Conservation (phyloP, 2,113 vertebrate genomes). For the Pagrus major region DNA sequence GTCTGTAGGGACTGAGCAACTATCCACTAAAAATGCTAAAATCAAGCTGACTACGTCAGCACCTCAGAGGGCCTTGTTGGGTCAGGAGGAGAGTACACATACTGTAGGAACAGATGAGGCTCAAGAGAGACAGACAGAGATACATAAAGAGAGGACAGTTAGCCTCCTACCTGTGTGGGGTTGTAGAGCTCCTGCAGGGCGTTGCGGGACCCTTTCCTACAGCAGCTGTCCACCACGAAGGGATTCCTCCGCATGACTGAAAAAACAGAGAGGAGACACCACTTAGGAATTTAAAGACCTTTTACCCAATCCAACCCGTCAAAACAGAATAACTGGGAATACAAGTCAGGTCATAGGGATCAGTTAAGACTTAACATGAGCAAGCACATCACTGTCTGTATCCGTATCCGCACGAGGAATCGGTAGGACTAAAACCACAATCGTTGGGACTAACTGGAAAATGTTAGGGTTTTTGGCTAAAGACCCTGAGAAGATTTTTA, state of each 20-base stretch:
- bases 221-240: slow-evolving; percentile 93
- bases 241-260: slow-evolving; percentile 96
- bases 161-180: slow-evolving; percentile 90
- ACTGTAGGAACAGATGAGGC: slow-evolving; percentile 1
- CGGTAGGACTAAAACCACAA: no score
- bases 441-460: no score
- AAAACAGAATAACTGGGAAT: background rate
- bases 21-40: background rate
- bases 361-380: background rate
- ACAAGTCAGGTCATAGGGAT: background rate
- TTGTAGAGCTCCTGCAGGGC: slow-evolving; percentile 96
- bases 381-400: no score
- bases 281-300: background rate
- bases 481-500: background rate
- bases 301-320: slow-evolving; percentile 4
- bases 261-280: slow-evolving; percentile 71
- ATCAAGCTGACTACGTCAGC: background rate
- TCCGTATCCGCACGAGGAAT: no score
- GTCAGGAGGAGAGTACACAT: background rate
- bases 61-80: background rate
- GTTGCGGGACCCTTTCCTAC: slow-evolving; percentile 93
- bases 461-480: background rate
- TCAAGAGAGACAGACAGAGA: background rate
- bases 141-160: background rate
- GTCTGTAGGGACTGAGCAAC: background rate